Percentiles rank a stretch among this genome's conserved stretches.
phyloP scores from a whole-genome alignment of 2,113 vertebrate species.

The Corythaeola cristata region DNA sequence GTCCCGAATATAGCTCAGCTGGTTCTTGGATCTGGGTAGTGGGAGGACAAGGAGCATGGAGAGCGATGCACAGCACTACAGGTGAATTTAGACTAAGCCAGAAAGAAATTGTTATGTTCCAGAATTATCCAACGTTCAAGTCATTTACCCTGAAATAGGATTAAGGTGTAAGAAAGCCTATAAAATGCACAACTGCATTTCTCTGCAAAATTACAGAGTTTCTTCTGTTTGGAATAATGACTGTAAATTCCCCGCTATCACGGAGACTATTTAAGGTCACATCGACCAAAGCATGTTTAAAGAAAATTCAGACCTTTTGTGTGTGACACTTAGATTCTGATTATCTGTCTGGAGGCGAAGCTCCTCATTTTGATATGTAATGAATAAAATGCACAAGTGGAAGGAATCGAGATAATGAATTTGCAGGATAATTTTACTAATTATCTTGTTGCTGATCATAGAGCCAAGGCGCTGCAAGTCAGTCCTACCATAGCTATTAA shows the following conservation, averaged over 20 bases:
- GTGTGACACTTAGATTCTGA: slow-evolving; percentile 30
- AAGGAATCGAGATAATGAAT: slow-evolving; percentile 74
- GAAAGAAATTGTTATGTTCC: neutral
- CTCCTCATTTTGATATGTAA: slow-evolving; percentile 63
- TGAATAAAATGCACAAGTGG: slow-evolving; percentile 69
- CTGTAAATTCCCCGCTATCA: neutral
- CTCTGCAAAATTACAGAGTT: neutral
- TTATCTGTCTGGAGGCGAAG: slow-evolving; percentile 62
- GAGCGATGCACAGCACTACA: neutral
- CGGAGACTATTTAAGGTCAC: neutral
- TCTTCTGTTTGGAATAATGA: neutral
- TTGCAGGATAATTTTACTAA: slow-evolving; percentile 72
- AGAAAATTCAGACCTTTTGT: slow-evolving; percentile 37
- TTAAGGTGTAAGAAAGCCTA: neutral
- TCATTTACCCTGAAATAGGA: neutral
- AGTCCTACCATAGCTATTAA: slow-evolving; percentile 52
- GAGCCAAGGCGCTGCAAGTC: slow-evolving; percentile 48
- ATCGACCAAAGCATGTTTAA: neutral
- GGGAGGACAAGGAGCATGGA: neutral
- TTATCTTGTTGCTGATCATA: slow-evolving; percentile 66
- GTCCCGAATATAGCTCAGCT: neutral
- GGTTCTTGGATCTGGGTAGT: neutral
- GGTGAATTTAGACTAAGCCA: neutral
- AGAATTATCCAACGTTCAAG: neutral
- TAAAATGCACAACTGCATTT: slow-evolving; percentile 9